phyloP scores from a whole-genome alignment of 2,888 invertebrate genomes.

The Drosophila kanekoi region DNA sequence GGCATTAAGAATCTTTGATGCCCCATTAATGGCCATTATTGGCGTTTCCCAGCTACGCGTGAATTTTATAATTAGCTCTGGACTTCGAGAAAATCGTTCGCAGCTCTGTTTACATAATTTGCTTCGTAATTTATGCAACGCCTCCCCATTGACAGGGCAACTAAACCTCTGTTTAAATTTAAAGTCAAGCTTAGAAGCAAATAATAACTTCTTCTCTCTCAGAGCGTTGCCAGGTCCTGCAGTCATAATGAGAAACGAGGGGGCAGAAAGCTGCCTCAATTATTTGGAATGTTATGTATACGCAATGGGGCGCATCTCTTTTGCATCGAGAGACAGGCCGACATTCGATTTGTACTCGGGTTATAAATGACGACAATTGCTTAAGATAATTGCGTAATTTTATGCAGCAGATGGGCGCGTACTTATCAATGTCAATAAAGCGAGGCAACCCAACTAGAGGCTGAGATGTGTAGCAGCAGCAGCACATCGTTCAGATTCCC shows the following conservation, averaged over 20 bases:
- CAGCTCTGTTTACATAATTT: constrained; percentile 9
- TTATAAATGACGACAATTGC: constrained; percentile 53
- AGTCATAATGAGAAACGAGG: background rate
- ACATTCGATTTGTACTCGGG: background rate
- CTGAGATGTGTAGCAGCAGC: constrained; percentile 3
- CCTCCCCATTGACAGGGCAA: background rate
- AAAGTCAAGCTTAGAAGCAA: constrained; percentile 1
- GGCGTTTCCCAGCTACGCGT: background rate
- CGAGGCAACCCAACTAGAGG: constrained; percentile 2
- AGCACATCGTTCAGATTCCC: constrained; percentile 36
- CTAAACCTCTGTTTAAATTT: background rate
- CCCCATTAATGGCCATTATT: background rate
- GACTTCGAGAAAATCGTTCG: background rate
- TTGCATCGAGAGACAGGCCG: background rate
- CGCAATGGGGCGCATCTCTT: background rate
- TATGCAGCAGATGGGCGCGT: constrained; percentile 48
- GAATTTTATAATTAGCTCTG: constrained; percentile 15
- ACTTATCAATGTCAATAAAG: constrained; percentile 61
- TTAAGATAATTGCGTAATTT: constrained; percentile 61
- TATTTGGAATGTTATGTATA: constrained; percentile 7
- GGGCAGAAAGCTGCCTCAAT: background rate
- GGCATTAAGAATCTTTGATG: background rate
- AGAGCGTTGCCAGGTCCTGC: background rate
- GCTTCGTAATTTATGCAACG: constrained; percentile 19
- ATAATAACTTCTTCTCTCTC: background rate